Percentiles rank a stretch among this genome's conserved stretches.
Evolutionary conservation across 2,113 vertebrate species (phyloP).

Genomic region (Mystacornis crossleyi): DNA sequence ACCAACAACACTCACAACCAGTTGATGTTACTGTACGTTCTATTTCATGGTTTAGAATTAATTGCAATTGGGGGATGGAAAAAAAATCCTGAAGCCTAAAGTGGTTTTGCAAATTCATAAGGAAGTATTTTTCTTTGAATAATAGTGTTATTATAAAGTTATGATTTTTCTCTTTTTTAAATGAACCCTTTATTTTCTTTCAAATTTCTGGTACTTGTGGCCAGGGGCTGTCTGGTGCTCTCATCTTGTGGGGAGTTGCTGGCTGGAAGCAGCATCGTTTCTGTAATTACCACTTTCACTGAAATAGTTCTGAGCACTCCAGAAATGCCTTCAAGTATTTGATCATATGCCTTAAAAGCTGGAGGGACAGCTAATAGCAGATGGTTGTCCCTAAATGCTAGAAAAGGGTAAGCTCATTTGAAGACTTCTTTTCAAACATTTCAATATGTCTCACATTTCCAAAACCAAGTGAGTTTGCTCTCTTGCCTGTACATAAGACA

Average conservation of each 20-base stretch:
- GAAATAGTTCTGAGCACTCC: slow-evolving; percentile 49
- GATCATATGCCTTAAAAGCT: slow-evolving; percentile 19
- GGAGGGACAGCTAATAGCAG: slow-evolving; percentile 22
- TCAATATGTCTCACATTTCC: neutral
- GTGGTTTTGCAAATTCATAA: slow-evolving; percentile 54
- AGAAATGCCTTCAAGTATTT: slow-evolving; percentile 62
- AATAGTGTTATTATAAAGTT: slow-evolving; percentile 53
- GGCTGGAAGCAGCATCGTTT: slow-evolving; percentile 38
- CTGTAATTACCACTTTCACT: slow-evolving; percentile 53
- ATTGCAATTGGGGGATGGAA: slow-evolving; percentile 30
- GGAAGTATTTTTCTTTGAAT: slow-evolving; percentile 64
- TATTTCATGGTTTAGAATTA: slow-evolving; percentile 57
- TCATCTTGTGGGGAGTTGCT: slow-evolving; percentile 60
- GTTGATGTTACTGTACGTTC: neutral
- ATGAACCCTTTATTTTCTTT: slow-evolving; percentile 57
- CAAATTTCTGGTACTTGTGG: slow-evolving; percentile 61
- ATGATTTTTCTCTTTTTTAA: slow-evolving; percentile 25
- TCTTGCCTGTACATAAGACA: neutral
- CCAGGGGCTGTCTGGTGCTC: slow-evolving; percentile 45
- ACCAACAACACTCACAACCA: neutral
- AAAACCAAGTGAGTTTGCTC: neutral
- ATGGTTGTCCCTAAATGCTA: neutral
- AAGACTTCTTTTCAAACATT: neutral
- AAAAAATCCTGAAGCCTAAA: slow-evolving; percentile 2
- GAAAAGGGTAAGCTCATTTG: neutral